A percentile compares a stretch with the other conserved stretches of the same genome.
Evolutionary conservation across 37 sponge, comb jelly and placozoan genomes (phyloP).

Genomic region (Aphrocallistes beatrix): DNA sequence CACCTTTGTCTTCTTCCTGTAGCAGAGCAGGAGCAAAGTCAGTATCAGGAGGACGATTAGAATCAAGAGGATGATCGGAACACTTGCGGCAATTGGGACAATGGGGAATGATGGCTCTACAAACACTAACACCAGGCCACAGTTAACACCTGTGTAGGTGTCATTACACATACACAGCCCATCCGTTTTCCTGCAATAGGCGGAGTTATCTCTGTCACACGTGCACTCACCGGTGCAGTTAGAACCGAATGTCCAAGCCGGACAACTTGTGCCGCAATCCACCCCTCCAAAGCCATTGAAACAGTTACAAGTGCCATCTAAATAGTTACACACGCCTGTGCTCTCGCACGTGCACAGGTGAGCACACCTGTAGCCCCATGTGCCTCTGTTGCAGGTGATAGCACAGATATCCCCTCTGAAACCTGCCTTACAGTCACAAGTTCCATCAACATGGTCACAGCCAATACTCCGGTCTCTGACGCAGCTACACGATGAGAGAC

Average conservation of each 20-base stretch:
- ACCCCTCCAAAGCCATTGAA: neutral
- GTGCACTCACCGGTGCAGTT: neutral
- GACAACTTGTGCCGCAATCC: neutral
- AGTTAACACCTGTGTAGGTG: neutral
- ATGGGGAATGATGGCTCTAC: neutral
- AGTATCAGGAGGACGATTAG: neutral
- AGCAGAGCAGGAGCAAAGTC: neutral
- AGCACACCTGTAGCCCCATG: neutral
- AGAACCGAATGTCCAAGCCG: neutral
- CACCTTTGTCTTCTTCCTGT: neutral
- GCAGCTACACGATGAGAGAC: constrained; percentile 39
- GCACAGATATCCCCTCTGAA: constrained; percentile 38
- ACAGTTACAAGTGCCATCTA: neutral
- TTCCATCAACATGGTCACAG: constrained; percentile 45
- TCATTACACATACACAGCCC: neutral
- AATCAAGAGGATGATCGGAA: neutral
- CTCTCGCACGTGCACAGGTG: neutral
- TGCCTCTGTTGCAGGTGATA: neutral
- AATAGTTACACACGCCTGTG: neutral
- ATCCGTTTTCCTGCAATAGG: neutral
- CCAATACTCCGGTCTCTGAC: constrained; percentile 23
- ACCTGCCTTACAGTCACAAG: constrained; percentile 43
- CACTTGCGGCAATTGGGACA: neutral
- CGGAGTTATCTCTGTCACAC: neutral
- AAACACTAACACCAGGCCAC: neutral